Evolutionary conservation across 2,888 invertebrate species (phyloP), one percentile per base, ranked within the genome.

Genomic region (Pycnomerus fuliginosus): DNA sequence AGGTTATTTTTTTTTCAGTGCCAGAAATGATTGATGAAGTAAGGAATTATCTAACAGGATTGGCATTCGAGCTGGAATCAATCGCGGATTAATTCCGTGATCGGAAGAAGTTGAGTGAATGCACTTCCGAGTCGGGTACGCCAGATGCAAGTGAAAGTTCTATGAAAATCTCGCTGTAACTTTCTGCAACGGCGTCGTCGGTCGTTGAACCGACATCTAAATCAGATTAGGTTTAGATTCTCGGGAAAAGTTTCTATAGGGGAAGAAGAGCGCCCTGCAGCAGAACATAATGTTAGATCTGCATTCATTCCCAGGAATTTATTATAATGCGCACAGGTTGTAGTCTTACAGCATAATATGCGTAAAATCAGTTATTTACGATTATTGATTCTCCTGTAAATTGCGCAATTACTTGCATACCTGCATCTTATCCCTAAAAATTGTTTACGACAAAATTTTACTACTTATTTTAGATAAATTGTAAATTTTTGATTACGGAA

Each of bases 91-190:
- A n/a, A n/a, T n/a, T n/a, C n/a, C n/a, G n/a, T n/a, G n/a, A n/a
- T n/a, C n/a, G n/a, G n/a, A n/a, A n/a, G n/a, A n/a, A n/a, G n/a
- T n/a, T 28, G 24, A 46, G 42, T 47, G 42, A 47, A 47, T 47
- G 46, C 46, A 47, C 46, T 47, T 47, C 46, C 46, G 42, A 42
- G 24, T 41, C 37, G 33, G n/a, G 34, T 20, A 22, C 10, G 30
- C 33, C 41, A 37, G 30, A 47, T 47, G 46, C 46, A 42, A 46
- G 42, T 47, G 46, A 47, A 47, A 47, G 46, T 47, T 47, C 40
- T 24, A 38, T 47, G 46, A 42, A 44, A 44, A 44, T 43, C 42
- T 42, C 35, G 23, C 29, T 42, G n/a, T 23, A 35, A 47, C 41
- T 47, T 47, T 47, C 46, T 47, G 46, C 46, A 47, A 36, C 46